These are phyloP conservation scores for Balearica regulorum DNA, from an alignment of 2,797 vertebrate genomes.

Conservation along the genomic window DNA sequence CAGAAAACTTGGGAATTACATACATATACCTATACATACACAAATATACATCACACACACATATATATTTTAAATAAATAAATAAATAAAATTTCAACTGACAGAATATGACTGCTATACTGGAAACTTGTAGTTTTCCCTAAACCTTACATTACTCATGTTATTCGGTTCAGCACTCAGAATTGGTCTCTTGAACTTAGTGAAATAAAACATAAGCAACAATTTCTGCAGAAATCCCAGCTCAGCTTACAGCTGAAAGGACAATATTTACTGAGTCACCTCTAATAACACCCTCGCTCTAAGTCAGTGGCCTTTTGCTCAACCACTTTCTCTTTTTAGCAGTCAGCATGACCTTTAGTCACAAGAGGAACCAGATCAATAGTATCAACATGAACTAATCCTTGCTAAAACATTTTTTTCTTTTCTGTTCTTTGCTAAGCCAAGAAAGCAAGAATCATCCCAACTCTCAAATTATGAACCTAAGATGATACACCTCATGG, in stretches of 20 bases:
- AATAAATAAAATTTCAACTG: background rate
- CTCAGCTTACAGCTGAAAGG: background rate
- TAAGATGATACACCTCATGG: background rate
- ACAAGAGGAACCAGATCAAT: background rate
- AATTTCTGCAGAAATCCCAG: background rate
- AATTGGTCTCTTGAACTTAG: background rate
- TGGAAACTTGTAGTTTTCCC: background rate
- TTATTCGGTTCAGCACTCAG: background rate
- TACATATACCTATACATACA: background rate
- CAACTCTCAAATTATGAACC: background rate
- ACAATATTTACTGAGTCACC: background rate
- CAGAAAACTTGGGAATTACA: background rate
- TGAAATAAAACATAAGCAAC: background rate
- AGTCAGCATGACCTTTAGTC: background rate
- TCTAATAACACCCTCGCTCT: background rate
- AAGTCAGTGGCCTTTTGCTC: background rate
- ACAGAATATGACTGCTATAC: background rate
- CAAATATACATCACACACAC: background rate
- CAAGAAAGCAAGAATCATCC: background rate
- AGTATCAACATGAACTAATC: background rate
- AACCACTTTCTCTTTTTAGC: constrained; percentile 2
- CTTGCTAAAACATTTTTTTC: background rate
- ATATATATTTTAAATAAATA: background rate
- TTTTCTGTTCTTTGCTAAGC: background rate
- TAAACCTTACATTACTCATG: background rate